Conservation (phyloP, 1,140 invertebrate species). For the Formica selysi region DNA sequence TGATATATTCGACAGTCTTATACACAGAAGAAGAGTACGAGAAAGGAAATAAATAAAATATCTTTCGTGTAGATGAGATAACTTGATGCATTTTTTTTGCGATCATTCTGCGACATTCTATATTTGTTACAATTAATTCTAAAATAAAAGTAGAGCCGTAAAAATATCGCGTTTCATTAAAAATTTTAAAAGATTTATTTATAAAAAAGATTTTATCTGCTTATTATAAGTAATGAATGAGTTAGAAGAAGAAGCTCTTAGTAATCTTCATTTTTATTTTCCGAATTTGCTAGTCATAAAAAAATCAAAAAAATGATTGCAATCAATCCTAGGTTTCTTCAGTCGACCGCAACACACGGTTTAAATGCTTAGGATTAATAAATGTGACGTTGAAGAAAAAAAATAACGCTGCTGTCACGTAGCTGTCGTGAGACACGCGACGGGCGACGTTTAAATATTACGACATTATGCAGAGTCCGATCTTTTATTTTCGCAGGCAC, state of each 20-base stretch:
- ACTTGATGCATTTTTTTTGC: not conserved
- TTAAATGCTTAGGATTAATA: constrained; percentile 31
- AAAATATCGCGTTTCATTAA: not conserved
- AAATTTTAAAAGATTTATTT: not conserved
- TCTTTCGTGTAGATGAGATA: not conserved
- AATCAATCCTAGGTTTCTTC: constrained; percentile 1
- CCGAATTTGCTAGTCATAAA: not conserved
- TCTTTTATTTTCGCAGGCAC: constrained; percentile 43
- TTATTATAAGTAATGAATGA: not conserved
- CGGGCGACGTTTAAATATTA: constrained; percentile 35
- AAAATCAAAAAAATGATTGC: not conserved
- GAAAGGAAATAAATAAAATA: not conserved
- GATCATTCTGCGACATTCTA: not conserved
- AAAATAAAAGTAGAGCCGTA: not conserved
- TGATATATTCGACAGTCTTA: constrained; percentile 5
- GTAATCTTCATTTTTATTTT: not conserved
- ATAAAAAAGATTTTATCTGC: not conserved
- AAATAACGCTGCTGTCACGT: constrained; percentile 49
- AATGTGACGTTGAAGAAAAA: constrained; percentile 19
- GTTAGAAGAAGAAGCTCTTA: too few species aligned
- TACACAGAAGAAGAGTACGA: not conserved
- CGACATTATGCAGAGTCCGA: constrained; percentile 37
- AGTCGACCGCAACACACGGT: not conserved
- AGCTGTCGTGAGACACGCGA: constrained; percentile 44
- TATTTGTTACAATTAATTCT: not conserved